phyloP scores from a whole-genome alignment of 2,797 vertebrate genomes.

The Sebastes glaucus region DNA sequence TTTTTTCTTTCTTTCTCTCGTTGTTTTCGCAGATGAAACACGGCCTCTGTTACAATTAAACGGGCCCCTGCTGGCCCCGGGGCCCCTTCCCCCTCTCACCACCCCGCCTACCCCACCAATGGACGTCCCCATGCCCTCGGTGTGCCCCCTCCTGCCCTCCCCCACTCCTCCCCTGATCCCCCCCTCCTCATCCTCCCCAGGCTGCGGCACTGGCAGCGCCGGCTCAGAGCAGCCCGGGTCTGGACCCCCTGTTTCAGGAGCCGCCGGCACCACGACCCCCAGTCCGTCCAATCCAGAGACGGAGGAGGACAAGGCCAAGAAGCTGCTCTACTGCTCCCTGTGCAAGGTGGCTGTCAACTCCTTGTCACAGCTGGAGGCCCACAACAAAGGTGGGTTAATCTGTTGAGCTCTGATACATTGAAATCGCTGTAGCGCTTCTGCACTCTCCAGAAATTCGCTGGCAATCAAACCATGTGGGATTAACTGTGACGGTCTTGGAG shows the following conservation, averaged over 20 bases:
- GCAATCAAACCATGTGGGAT: not conserved
- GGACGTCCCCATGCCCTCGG: constrained; percentile 69
- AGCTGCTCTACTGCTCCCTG: constrained; percentile 91
- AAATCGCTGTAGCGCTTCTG: not conserved
- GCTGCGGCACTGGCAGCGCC: constrained; percentile 57
- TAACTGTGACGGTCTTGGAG: not conserved
- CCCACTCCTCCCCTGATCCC: constrained; percentile 63
- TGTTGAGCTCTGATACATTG: not conserved
- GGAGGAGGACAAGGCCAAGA: constrained; percentile 92
- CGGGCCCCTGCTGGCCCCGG: constrained; percentile 65
- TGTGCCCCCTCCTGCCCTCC: constrained; percentile 70
- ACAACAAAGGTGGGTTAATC: constrained; percentile 90
- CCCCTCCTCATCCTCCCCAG: constrained; percentile 70
- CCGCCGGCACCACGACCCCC: constrained; percentile 35
- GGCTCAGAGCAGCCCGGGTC: constrained; percentile 69
- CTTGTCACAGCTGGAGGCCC: constrained; percentile 91
- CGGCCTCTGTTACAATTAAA: constrained; percentile 71
- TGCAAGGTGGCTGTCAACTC: constrained; percentile 97
- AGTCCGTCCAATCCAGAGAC: constrained; percentile 80
- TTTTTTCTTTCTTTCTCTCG: constrained; percentile 15
- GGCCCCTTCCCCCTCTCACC: constrained; percentile 63
- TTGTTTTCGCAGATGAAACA: constrained; percentile 73
- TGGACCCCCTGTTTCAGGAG: constrained; percentile 38
- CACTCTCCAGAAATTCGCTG: not conserved
- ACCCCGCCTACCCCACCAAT: constrained; percentile 75